Evolutionary conservation across 2,888 invertebrate species (phyloP).

Genomic region (Eristalis arbustorum): DNA sequence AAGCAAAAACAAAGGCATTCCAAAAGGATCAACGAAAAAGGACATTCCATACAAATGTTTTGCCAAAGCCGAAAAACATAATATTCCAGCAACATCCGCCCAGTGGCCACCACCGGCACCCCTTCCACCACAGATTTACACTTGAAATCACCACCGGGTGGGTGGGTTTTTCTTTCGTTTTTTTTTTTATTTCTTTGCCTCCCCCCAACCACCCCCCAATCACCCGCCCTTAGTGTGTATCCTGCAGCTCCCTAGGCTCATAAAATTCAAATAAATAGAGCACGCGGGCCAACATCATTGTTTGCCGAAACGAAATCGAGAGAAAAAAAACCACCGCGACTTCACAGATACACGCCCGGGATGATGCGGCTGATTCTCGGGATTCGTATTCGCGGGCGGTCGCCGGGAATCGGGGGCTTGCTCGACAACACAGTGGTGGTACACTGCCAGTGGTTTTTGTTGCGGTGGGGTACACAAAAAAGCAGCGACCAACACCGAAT

Average conservation of each 20-base stretch:
- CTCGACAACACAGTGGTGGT: slow-evolving; percentile 5
- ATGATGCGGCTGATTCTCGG: not conserved
- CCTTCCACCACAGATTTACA: slow-evolving; percentile 53
- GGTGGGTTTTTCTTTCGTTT: not conserved
- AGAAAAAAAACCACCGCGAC: slow-evolving; percentile 56
- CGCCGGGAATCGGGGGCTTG: not conserved
- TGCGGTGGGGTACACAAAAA: slow-evolving; percentile 5
- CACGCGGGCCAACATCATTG: slow-evolving; percentile 56
- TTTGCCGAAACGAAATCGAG: slow-evolving; percentile 67
- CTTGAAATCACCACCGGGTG: slow-evolving; percentile 55
- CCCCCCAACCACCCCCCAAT: not conserved
- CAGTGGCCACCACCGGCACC: slow-evolving; percentile 14
- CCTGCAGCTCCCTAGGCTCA: slow-evolving; percentile 57
- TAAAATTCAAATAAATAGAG: slow-evolving; percentile 68
- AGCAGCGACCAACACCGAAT: slow-evolving; percentile 6
- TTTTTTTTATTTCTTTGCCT: not conserved
- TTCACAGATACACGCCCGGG: slow-evolving; percentile 24
- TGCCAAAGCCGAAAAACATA: slow-evolving; percentile 58
- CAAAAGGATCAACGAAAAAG: slow-evolving; percentile 43
- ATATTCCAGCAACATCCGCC: slow-evolving; percentile 36
- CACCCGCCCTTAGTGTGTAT: not conserved
- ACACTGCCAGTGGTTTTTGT: slow-evolving; percentile 4
- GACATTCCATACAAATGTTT: slow-evolving; percentile 65
- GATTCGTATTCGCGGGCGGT: not conserved
- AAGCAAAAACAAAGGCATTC: slow-evolving; percentile 51